phyloP scores from a whole-genome alignment of 2,888 invertebrate genomes.

The Halictus ligatus region DNA sequence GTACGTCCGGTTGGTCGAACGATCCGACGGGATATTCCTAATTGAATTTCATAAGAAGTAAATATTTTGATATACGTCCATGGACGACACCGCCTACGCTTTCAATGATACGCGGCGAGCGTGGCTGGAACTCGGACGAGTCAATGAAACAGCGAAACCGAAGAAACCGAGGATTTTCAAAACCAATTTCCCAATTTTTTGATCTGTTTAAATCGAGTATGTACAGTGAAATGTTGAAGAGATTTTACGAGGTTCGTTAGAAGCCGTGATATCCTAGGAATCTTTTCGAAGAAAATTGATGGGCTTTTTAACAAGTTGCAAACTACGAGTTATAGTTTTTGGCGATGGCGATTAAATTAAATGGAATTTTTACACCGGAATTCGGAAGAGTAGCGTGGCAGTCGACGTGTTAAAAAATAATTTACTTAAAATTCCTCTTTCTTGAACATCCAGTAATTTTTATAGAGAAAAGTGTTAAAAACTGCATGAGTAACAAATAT shows the following conservation, averaged over 20 bases:
- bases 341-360: too few species aligned
- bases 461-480: too few species aligned
- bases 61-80: conserved; percentile 37
- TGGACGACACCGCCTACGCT: not conserved
- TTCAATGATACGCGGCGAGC: not conserved
- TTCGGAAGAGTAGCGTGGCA: too few species aligned
- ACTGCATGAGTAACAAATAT: too few species aligned
- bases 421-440: too few species aligned
- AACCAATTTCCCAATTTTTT: not conserved
- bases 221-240: not conserved
- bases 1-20: conserved; percentile 59
- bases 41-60: conserved; percentile 54
- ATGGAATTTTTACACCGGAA: too few species aligned
- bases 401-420: too few species aligned
- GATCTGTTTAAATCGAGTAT: not conserved
- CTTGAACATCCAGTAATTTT: too few species aligned
- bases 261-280: not conserved
- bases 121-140: not conserved
- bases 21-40: conserved; percentile 58
- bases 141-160: not conserved
- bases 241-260: not conserved
- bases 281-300: not conserved
- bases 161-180: not conserved
- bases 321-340: too few species aligned
- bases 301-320: not conserved